These are phyloP conservation scores for Charanyca ferruginea DNA, from an alignment of 2,888 invertebrate genomes.

Conservation along the genomic window DNA sequence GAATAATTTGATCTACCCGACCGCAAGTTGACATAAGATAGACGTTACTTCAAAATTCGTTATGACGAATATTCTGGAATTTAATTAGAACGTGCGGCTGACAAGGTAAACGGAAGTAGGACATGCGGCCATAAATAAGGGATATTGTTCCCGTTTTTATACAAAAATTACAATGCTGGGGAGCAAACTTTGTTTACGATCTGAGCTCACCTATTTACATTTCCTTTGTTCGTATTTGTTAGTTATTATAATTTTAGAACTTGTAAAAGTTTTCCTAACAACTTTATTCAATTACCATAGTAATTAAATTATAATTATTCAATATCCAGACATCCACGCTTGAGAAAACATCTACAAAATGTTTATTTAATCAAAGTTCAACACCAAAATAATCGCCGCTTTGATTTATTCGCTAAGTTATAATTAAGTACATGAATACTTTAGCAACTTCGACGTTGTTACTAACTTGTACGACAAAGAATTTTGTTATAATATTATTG, in stretches of 20 bases:
- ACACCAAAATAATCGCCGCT: slow-evolving; percentile 29
- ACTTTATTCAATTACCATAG: slow-evolving; percentile 27
- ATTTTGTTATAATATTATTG: slow-evolving; percentile 35
- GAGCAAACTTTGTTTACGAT: slow-evolving; percentile 6
- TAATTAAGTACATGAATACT: slow-evolving; percentile 56
- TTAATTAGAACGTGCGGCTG: slow-evolving; percentile 52
- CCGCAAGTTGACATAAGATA: slow-evolving; percentile 56
- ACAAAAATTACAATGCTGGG: slow-evolving; percentile 10
- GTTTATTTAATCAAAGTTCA: slow-evolving; percentile 50
- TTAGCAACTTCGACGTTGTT: slow-evolving; percentile 43
- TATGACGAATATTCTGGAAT: slow-evolving; percentile 58
- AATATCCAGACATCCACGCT: slow-evolving; percentile 16
- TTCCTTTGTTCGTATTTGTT: background rate
- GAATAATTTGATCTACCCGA: slow-evolving; percentile 57
- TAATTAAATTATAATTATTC: slow-evolving; percentile 31
- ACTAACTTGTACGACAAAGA: slow-evolving; percentile 43
- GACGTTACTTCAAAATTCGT: slow-evolving; percentile 54
- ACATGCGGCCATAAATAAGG: slow-evolving; percentile 32
- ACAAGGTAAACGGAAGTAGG: slow-evolving; percentile 36
- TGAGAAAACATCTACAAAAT: slow-evolving; percentile 30
- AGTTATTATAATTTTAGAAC: background rate
- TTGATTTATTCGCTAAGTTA: slow-evolving; percentile 55
- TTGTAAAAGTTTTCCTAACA: slow-evolving; percentile 5
- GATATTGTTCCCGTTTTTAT: slow-evolving; percentile 20
- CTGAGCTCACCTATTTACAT: background rate